Evolutionary conservation across 1,140 invertebrate genomes (phyloP).

Genomic region (Drosophila navojoa): DNA sequence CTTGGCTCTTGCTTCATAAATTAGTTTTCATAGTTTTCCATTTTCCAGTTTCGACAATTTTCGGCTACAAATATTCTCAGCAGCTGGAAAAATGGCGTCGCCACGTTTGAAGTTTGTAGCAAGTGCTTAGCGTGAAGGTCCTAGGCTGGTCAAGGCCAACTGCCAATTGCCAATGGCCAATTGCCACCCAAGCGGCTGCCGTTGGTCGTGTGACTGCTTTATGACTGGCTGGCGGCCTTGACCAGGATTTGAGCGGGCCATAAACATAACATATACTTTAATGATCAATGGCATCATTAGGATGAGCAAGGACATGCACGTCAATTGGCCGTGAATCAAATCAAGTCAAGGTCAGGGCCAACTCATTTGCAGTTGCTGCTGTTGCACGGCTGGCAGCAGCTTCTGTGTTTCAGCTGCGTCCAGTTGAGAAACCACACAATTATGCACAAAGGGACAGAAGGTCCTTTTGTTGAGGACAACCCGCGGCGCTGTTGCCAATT

Average conservation of each 20-base stretch:
- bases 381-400: conserved; percentile 51
- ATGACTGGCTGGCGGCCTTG: conserved; percentile 33
- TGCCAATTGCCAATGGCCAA: conserved; percentile 31
- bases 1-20: conserved; percentile 31
- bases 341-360: conserved; percentile 54
- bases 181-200: conserved; percentile 62
- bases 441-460: conserved; percentile 43
- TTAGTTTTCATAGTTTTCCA: conserved; percentile 42
- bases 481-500: conserved; percentile 62
- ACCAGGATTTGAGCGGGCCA: not conserved
- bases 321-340: not conserved
- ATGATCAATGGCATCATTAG: conserved; percentile 37
- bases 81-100: conserved; percentile 36
- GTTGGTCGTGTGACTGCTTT: conserved; percentile 68
- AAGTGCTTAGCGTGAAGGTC: conserved; percentile 24
- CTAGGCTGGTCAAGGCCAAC: conserved; percentile 54
- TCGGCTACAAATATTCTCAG: not conserved
- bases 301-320: conserved; percentile 49
- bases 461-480: conserved; percentile 31
- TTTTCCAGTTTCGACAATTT: conserved; percentile 25
- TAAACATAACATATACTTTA: not conserved
- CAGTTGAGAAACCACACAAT: conserved; percentile 63
- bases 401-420: conserved; percentile 17
- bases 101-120: conserved; percentile 31
- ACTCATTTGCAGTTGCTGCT: conserved; percentile 74